phyloP scores from a whole-genome alignment of 2,888 invertebrate genomes.

The Timema cristinae region DNA sequence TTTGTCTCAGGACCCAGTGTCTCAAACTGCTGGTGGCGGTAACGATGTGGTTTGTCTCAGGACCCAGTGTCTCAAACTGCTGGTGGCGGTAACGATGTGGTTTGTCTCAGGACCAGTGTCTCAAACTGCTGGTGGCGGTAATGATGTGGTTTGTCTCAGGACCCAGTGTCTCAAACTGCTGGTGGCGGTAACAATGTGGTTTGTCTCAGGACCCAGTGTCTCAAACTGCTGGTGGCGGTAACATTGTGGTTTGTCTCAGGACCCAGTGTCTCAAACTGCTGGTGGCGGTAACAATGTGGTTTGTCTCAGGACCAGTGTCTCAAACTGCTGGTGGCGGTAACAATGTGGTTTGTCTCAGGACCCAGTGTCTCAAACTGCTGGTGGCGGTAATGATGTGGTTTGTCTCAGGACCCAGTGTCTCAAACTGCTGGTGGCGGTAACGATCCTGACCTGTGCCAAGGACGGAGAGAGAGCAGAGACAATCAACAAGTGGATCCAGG shows the following conservation, averaged over 20 bases:
- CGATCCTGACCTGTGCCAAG: conserved; percentile 81
- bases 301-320: conserved; percentile 73
- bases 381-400: conserved; percentile 89
- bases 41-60: conserved; percentile 74
- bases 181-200: conserved; percentile 86
- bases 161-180: conserved; percentile 81
- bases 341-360: conserved; percentile 71
- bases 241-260: conserved; percentile 71
- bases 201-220: conserved; percentile 72
- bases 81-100: conserved; percentile 88
- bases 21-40: conserved; percentile 82
- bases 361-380: conserved; percentile 80
- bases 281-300: conserved; percentile 86
- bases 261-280: conserved; percentile 81
- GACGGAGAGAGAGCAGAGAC: conserved; percentile 78
- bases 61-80: conserved; percentile 77
- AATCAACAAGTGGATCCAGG: conserved; percentile 89
- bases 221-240: conserved; percentile 81
- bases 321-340: conserved; percentile 81
- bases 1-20: conserved; percentile 73
- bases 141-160: conserved; percentile 74
- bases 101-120: conserved; percentile 71
- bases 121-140: conserved; percentile 81
- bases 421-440: conserved; percentile 81
- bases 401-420: conserved; percentile 75